These are phyloP conservation scores for Sebastolobus altivelis DNA, from an alignment of 2,797 vertebrate genomes.

Conservation along the genomic window DNA sequence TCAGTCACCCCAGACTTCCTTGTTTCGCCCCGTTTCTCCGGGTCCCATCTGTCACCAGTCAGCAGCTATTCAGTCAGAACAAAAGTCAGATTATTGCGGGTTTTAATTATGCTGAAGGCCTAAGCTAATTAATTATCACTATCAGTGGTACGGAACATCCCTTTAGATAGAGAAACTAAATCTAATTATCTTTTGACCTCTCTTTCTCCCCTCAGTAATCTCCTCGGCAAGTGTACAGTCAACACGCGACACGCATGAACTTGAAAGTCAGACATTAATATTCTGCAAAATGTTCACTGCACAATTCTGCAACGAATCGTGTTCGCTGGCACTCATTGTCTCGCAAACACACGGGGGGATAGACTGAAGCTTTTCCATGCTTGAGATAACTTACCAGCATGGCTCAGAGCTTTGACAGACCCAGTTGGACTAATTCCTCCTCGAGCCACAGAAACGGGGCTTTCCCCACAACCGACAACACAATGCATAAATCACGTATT, in stretches of 20 bases:
- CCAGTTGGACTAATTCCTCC: conserved; percentile 64
- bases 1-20: conserved; percentile 24
- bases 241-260: conserved; percentile 32
- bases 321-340: conserved; percentile 47
- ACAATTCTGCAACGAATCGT: conserved; percentile 34
- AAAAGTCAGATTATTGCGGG: conserved; percentile 73
- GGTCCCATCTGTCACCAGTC: conserved; percentile 55
- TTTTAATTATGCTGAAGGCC: conserved; percentile 76
- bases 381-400: conserved; percentile 68
- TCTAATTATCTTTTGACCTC: conserved; percentile 73
- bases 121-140: conserved; percentile 79
- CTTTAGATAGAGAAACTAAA: conserved; percentile 67
- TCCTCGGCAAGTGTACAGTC: conserved; percentile 35
- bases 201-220: conserved; percentile 50
- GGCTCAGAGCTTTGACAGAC: conserved; percentile 64
- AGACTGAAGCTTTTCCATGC: conserved; percentile 70
- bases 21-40: conserved; percentile 23
- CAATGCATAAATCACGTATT: conserved; percentile 55
- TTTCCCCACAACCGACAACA: conserved; percentile 54
- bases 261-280: conserved; percentile 63
- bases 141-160: conserved; percentile 75
- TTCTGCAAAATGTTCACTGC: conserved; percentile 30
- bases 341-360: conserved; percentile 51
- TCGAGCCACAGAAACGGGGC: conserved; percentile 52
- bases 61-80: conserved; percentile 65